Percentiles rank a stretch among this genome's conserved stretches.
These are phyloP conservation scores for Myzus persicae DNA, from an alignment of 1,140 invertebrate species.

Conservation along the genomic window DNA sequence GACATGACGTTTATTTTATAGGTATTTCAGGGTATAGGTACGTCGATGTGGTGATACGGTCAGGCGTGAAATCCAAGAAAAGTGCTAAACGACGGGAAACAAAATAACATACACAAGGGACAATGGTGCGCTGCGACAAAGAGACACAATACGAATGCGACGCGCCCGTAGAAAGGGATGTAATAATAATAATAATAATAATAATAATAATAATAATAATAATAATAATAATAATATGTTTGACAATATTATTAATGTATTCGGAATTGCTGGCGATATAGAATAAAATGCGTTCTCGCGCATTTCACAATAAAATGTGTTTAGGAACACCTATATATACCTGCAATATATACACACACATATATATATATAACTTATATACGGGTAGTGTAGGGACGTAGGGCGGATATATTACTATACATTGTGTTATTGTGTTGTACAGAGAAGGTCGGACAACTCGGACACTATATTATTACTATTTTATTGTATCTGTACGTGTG, in stretches of 20 bases:
- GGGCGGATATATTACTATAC: neutral
- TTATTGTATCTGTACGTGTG: neutral
- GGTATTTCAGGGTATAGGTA: neutral
- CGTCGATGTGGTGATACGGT: neutral
- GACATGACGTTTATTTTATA: neutral
- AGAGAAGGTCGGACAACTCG: neutral
- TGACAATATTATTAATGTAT: conserved; percentile 40
- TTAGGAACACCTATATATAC: neutral
- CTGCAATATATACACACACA: neutral
- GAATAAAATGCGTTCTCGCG: neutral
- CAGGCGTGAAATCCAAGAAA: conserved; percentile 2
- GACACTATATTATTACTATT: neutral
- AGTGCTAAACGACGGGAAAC: conserved; percentile 3
- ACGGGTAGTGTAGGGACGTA: neutral
- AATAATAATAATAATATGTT: conserved; percentile 8
- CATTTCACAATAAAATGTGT: neutral
- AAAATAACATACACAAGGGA: neutral
- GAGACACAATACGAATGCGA: neutral
- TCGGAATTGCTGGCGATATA: neutral
- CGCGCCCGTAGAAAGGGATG: neutral
- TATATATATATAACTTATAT: neutral
- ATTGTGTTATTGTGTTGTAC: neutral
- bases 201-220: neutral
- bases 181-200: neutral
- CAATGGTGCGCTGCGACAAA: neutral